Evolutionary conservation across 2,888 invertebrate species (phyloP), one percentile per base, ranked within the genome.

Genomic region (Tillus elongatus): DNA sequence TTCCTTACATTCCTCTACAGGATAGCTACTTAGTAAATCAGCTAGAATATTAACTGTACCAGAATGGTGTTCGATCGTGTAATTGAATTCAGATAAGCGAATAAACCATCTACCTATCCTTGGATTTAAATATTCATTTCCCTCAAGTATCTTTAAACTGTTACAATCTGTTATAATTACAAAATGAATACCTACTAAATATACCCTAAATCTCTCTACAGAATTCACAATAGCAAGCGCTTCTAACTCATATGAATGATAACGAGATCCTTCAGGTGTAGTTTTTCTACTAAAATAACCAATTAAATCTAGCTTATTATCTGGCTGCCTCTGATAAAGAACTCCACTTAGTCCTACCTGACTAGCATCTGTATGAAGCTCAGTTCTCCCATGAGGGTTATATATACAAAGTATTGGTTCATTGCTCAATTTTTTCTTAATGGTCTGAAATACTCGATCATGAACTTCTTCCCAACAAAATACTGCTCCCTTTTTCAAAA

Each of bases 81-180:
- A 44, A 34, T 35, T 28, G 32, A 34, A 42, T 11, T 31, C 2
- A 26, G 36, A 32, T 15, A 42, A 19, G 9, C 12, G 8, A 8
- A 40, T 6, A 9, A 41, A 31, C 46, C 42, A 45, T 6, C 44
- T 11, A 13, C 10, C 12, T 35, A 43, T 46, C 2, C 31, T 12
- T 2, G 44, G 45, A 36, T 46, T 47, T 11, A 48, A 11, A 2
- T 41, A 15, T 28, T 44, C 40, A 16, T 51, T 37, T 10, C 30
- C 37, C 9, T 49, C n/a, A 4, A 46, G 39, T 11, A 42, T 11
- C 1, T 41, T 39, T n/a, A 52, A 16, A 4, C 45, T 42, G 13
- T 46, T 44, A 34, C 53, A 57, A 35, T 56, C 57, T 0, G 56
- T 57, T 2, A 56, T 39, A 3, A 56, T 48, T 36, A 45, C 52